Percentiles rank a stretch among this genome's conserved stretches.
These are phyloP conservation scores for Ailurus styani DNA, from an alignment of 2,113 vertebrate genomes.

Conservation along the genomic window DNA sequence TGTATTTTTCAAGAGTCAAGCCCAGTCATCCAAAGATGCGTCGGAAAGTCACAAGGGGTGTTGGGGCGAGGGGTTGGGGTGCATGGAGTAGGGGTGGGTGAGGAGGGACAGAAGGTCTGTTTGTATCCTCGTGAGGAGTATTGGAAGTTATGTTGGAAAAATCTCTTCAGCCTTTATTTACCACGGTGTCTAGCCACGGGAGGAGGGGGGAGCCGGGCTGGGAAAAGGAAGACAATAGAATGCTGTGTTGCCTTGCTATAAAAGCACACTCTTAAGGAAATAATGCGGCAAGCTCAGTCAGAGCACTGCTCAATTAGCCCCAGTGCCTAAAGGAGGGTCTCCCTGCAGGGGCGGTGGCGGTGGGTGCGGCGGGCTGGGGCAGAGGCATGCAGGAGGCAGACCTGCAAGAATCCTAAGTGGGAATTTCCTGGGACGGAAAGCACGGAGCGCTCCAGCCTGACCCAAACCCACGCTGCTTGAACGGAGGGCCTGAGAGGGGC, in stretches of 20 bases:
- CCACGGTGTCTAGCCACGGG: slow-evolving; percentile 28
- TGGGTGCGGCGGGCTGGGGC: neutral
- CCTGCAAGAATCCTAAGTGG: neutral
- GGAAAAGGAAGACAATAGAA: slow-evolving; percentile 65
- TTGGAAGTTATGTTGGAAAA: slow-evolving; percentile 19
- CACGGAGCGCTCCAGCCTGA: neutral
- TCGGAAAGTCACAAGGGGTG: neutral
- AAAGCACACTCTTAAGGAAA: slow-evolving; percentile 63
- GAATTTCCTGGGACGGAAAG: neutral
- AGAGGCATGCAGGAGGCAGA: neutral
- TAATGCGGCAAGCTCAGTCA: slow-evolving; percentile 55
- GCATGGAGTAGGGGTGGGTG: neutral
- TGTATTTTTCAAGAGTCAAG: neutral
- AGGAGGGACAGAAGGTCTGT: neutral
- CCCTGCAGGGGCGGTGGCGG: slow-evolving; percentile 52
- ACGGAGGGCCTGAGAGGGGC: neutral
- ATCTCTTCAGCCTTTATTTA: slow-evolving; percentile 57
- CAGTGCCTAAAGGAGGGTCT: slow-evolving; percentile 59
- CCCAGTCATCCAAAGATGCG: neutral
- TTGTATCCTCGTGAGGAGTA: neutral
- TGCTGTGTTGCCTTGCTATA: slow-evolving; percentile 69
- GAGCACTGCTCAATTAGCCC: slow-evolving; percentile 63
- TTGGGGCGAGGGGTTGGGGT: too few relatives aligned
- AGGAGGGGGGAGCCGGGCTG: neutral
- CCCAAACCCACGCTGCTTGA: neutral